Evolutionary conservation across 1,140 invertebrate species (phyloP).

Genomic region (Battus philenor): DNA sequence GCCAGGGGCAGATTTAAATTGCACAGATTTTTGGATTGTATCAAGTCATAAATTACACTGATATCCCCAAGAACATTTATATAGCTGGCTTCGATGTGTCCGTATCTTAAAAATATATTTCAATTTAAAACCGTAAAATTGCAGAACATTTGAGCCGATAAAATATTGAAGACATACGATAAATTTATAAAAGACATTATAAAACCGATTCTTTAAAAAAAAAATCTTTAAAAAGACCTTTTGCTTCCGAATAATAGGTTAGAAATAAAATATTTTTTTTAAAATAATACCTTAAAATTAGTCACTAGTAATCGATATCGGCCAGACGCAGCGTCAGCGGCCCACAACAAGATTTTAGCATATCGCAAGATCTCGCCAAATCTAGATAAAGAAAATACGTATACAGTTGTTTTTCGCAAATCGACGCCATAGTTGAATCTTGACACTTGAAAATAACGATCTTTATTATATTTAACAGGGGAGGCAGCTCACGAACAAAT

Average conservation of each 20-base stretch:
- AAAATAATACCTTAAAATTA: conserved; percentile 61
- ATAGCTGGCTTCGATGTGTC: conserved; percentile 1
- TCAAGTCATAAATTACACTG: conserved; percentile 27
- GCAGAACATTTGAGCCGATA: conserved; percentile 7
- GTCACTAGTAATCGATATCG: conserved; percentile 39
- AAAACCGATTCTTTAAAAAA: too few species aligned
- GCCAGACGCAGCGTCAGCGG: conserved; percentile 66
- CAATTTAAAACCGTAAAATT: conserved; percentile 5
- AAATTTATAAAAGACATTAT: too few species aligned
- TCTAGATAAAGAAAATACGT: conserved; percentile 43
- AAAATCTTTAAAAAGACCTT: conserved; percentile 21
- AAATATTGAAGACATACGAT: too few species aligned
- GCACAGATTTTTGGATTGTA: conserved; percentile 21
- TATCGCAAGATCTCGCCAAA: conserved; percentile 57
- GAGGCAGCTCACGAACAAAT: conserved; percentile 53
- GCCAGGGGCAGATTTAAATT: conserved; percentile 28
- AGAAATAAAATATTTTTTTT: conserved; percentile 14
- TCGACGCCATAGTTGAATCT: conserved; percentile 66
- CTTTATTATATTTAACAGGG: conserved; percentile 47
- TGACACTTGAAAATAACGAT: conserved; percentile 69
- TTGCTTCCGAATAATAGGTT: conserved; percentile 10
- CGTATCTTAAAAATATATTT: conserved; percentile 8
- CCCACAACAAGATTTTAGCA: conserved; percentile 48
- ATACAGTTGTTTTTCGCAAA: conserved; percentile 42
- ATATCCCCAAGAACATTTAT: conserved; percentile 12